phyloP scores from a whole-genome alignment of 1,140 invertebrate species.

The Drosophila busckii region DNA sequence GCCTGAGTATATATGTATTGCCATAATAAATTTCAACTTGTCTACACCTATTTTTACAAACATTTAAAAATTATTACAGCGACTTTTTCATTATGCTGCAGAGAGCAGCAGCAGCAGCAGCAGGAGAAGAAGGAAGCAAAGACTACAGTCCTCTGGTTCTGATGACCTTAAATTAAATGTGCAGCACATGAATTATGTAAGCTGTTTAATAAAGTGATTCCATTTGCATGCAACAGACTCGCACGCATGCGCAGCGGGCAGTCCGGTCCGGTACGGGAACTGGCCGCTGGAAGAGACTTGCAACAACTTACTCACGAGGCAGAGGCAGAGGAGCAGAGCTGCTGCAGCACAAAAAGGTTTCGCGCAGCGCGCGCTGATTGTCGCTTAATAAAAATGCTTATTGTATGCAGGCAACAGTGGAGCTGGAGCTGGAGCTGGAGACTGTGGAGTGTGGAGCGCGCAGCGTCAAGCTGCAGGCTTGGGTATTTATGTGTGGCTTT shows the following conservation, averaged over 20 bases:
- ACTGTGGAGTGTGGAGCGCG: background rate
- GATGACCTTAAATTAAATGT: conserved; percentile 78
- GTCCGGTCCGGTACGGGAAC: conserved; percentile 24
- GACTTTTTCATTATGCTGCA: conserved; percentile 69
- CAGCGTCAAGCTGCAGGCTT: conserved; percentile 35
- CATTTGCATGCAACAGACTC: conserved; percentile 76
- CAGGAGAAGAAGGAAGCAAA: conserved; percentile 20
- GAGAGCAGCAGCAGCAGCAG: conserved; percentile 7
- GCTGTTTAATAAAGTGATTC: conserved; percentile 78
- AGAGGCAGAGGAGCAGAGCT: conserved; percentile 15
- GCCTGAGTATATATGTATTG: conserved; percentile 48
- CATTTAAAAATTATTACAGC: conserved; percentile 77
- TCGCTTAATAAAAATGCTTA: conserved; percentile 77
- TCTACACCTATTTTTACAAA: conserved; percentile 77
- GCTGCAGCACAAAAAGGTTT: conserved; percentile 16
- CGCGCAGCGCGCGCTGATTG: conserved; percentile 70
- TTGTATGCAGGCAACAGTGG: conserved; percentile 37
- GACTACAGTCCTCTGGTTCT: conserved; percentile 33
- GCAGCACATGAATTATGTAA: conserved; percentile 78
- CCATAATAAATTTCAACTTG: conserved; percentile 76
- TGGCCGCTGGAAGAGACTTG: background rate
- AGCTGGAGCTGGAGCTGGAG: background rate
- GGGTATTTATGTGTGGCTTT: conserved; percentile 75
- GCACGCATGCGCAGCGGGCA: conserved; percentile 71
- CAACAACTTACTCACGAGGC: conserved; percentile 65